Evolutionary conservation across 2,888 invertebrate genomes (phyloP), one percentile per base, ranked within the genome.

Genomic region (Portevinia maculata): DNA sequence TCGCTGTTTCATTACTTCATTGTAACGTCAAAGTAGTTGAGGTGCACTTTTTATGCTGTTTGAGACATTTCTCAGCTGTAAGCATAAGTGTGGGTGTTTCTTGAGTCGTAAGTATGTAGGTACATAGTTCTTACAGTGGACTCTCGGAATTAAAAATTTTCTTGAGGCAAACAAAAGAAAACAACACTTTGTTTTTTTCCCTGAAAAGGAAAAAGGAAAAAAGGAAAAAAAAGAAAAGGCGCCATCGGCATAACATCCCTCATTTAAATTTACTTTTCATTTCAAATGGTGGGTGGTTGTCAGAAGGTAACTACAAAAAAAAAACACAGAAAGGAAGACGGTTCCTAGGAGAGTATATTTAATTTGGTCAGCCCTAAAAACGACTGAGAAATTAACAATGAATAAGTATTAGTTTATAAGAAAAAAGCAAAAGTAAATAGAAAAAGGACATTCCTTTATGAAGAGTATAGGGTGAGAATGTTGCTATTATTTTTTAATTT

Each of bases 401-500:
- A 50, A 78, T 71, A 65, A 46, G 57, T 57, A 65, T 65, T 44
- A 71, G 37, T 24, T 71, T 62, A 30, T 28, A 34, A 46, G 19
- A 60, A 67, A 55, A 67, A 55, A 41, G 21, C 15, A 15, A 37
- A 13, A 37, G 28, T 37, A 62, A 70, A 55, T 44, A 55, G 24
- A 32, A 62, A 70, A 70, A 64, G 62, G 70, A 57, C 55, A 62
- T 57, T 62, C 70, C 62, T 76, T 76, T 76, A 55, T 62, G 21
- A 70, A 64, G 50, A 3, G 34, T 13, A 1, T 17, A 32, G 21
- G 9, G 15, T n/a, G n/a, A n/a, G n/a, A n/a, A n/a, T n/a, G n/a
- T n/a, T n/a, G n/a, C n/a, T n/a, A n/a, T n/a, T n/a, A n/a, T n/a
- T n/a, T n/a, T n/a, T n/a, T n/a, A n/a, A n/a, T n/a, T n/a, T n/a